These are phyloP conservation scores for Glyptemys insculpta DNA, from an alignment of 2,797 vertebrate species.

Conservation along the genomic window DNA sequence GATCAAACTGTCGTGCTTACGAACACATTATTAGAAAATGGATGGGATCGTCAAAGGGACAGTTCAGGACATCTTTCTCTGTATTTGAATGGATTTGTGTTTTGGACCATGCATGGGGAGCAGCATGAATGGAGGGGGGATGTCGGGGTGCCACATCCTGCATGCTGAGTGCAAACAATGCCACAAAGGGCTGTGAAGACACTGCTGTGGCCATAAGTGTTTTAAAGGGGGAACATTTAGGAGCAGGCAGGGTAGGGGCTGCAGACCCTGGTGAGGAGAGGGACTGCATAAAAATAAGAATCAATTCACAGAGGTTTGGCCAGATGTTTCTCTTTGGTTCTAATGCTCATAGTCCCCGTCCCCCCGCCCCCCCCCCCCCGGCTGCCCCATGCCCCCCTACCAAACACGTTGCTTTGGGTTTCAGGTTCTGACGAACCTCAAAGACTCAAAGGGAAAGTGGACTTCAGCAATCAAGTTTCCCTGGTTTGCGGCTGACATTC, in stretches of 20 bases:
- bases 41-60: fast-evolving
- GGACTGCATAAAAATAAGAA: no score
- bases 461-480: no score
- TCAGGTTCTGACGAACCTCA: no score
- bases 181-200: not conserved
- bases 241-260: not conserved
- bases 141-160: not conserved
- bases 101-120: not conserved
- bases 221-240: not conserved
- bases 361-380: no score
- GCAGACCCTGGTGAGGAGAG: not conserved
- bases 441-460: no score
- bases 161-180: not conserved
- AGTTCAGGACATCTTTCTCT: not conserved
- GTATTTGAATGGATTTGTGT: not conserved
- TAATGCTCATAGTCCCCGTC: no score
- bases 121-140: not conserved
- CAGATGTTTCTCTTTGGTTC: no score
- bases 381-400: no score
- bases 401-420: no score
- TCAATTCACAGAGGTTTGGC: no score
- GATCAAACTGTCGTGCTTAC: not conserved
- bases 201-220: not conserved
- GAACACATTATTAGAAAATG: fast-evolving
- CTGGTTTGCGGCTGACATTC: no score